Base-by-base conservation (phyloP, 2,113 vertebrate genomes). In the Saguinus imperator region DNA sequence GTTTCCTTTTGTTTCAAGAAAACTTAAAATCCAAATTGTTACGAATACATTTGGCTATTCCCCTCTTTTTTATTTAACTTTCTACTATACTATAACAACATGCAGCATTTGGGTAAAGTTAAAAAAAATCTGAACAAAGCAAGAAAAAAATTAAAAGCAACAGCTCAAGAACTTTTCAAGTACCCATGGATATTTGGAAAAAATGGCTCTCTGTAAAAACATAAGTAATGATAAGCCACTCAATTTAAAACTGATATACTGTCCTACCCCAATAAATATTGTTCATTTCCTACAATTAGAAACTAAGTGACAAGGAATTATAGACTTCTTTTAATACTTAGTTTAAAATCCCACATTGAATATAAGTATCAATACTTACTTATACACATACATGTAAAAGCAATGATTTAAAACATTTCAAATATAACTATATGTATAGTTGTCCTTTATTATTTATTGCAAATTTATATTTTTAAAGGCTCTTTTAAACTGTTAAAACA, bases 401-500 rank as follows among this genome's bases (percentile, higher is more conserved):
- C 27, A 94, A 29, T 81, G 13, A 40, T 13, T 91, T 95, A 95
- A 94, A 58, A 68, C 32, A 70, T 79, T 95, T 76, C 16, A 87
- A 97, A 66, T 45, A 29, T 55, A 86, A 68, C 27, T 89, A 50
- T 66, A 66, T 25, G 23, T 84, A 80, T 13, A 77, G 23, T 72
- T 45, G 17, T 55, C n/a, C 17, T 89, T 86, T 80, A 76, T 90
- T 6, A 91, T 17, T 91, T 86, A 75, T 95, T 68, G 17, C 81
- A 6, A 90, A 85, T 52, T 58, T 95, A 25, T 48, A 79, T 94
- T 82, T 91, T 73, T 89, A 91, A 92, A 96, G 29, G 10, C 81
- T 85, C 61, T 95, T 97, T 82, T 43, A 92, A 94, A 72, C 8
- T 66, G 25, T 77, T 84, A 92, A 95, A 95, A 96, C 83, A 70